These are phyloP conservation scores for Xylophagus ater DNA, from an alignment of 2,888 invertebrate genomes.

Conservation along the genomic window DNA sequence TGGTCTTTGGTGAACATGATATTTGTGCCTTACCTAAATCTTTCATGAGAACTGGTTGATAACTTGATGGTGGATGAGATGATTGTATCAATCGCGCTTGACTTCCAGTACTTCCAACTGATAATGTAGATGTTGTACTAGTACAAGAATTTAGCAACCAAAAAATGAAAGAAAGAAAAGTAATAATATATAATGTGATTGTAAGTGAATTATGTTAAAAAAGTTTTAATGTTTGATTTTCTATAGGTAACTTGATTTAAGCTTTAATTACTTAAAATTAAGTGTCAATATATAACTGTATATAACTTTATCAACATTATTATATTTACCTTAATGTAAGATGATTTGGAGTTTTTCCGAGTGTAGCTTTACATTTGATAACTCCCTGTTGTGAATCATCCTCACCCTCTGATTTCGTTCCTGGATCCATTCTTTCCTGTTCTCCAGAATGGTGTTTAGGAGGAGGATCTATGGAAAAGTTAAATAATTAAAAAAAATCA, in stretches of 20 bases:
- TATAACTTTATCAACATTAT: no score
- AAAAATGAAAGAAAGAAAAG: no score
- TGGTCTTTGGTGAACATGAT: slow-evolving; percentile 14
- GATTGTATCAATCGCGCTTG: slow-evolving; percentile 89
- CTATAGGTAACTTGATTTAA: no score
- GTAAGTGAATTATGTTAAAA: no score
- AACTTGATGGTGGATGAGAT: slow-evolving; percentile 84
- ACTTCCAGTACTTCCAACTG: slow-evolving; percentile 86
- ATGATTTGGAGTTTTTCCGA: slow-evolving; percentile 88
- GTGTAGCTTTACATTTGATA: slow-evolving; percentile 51
- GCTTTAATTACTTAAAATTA: no score
- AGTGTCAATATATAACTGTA: no score
- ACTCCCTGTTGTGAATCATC: slow-evolving; percentile 63
- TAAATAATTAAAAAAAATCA: no score
- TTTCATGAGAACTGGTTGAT: slow-evolving; percentile 78
- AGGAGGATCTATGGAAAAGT: no score
- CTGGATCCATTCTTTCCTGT: slow-evolving; percentile 53
- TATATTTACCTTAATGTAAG: slow-evolving; percentile 61
- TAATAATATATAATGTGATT: no score
- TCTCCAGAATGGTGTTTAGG: slow-evolving; percentile 35
- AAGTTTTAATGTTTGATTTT: no score
- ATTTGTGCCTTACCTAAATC: slow-evolving; percentile 67
- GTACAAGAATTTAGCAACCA: slow-evolving; percentile 26
- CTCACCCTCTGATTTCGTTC: slow-evolving; percentile 79
- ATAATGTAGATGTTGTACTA: slow-evolving; percentile 88